These are phyloP conservation scores for Drosophila melanica DNA, from an alignment of 1,140 invertebrate species.

Conservation along the genomic window DNA sequence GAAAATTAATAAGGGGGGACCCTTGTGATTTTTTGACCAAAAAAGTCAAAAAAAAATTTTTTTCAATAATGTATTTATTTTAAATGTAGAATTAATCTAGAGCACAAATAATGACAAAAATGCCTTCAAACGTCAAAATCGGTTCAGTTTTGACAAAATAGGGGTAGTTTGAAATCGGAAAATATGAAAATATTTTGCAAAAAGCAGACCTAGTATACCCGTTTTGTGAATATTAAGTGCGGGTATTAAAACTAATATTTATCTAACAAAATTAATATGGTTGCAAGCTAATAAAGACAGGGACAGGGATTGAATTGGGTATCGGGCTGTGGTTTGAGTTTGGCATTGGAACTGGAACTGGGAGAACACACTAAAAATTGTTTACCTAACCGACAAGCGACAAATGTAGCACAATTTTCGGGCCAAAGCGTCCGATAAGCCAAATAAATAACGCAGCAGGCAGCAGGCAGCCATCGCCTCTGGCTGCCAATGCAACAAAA, in stretches of 20 bases:
- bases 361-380: constrained; percentile 48
- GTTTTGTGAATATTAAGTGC: neutral
- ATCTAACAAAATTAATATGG: constrained; percentile 83
- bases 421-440: constrained; percentile 68
- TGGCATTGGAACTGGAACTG: too few relatives aligned
- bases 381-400: constrained; percentile 74
- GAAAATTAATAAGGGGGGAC: too few relatives aligned
- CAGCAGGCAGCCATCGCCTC: constrained; percentile 6
- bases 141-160: too few relatives aligned
- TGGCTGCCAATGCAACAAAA: constrained; percentile 32
- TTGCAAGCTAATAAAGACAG: constrained; percentile 72
- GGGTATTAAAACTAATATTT: constrained; percentile 83
- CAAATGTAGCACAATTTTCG: constrained; percentile 75
- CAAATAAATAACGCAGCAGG: constrained; percentile 75
- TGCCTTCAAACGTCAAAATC: too few relatives aligned
- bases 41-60: too few relatives aligned
- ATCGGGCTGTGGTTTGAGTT: neutral
- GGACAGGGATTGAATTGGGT: constrained; percentile 4
- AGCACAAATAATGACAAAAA: too few relatives aligned
- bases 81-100: too few relatives aligned
- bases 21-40: too few relatives aligned
- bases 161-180: too few relatives aligned
- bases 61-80: too few relatives aligned
- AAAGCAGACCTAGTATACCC: constrained; percentile 1
- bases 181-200: neutral